Evolutionary conservation across 2,888 invertebrate species (phyloP).

Genomic region (Piscicola geometra): DNA sequence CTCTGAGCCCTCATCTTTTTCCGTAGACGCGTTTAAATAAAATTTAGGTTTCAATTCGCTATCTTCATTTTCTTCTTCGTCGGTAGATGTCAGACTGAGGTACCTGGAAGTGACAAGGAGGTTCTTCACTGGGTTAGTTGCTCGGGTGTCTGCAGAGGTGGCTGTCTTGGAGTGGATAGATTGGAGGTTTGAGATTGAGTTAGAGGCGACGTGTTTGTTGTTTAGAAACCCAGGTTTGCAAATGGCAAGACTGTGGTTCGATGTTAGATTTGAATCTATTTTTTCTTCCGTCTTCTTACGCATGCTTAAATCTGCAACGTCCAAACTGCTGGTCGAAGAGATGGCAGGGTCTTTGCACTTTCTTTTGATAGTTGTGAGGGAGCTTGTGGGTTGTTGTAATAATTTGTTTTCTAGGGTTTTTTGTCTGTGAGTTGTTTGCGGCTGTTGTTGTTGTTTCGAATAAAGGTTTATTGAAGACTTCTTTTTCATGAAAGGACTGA

Average conservation of each 20-base stretch:
- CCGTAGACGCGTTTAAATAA: not conserved
- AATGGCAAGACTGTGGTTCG: not conserved
- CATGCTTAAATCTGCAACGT: constrained; percentile 2
- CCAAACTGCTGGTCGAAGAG: not conserved
- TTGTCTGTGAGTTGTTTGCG: no score
- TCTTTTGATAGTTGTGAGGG: no score
- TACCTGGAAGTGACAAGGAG: not conserved
- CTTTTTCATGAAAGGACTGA: not conserved
- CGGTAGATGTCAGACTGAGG: not conserved
- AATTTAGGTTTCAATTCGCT: not conserved
- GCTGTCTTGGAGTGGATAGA: not conserved
- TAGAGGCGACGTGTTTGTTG: not conserved
- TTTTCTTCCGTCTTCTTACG: not conserved
- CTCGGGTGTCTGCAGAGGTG: not conserved
- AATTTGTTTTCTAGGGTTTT: not conserved
- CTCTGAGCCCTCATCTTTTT: not conserved
- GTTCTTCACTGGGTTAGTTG: not conserved
- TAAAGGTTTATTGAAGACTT: no score
- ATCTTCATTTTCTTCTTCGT: constrained; percentile 5
- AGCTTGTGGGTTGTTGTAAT: no score
- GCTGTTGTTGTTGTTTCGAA: no score
- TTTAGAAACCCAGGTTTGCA: not conserved
- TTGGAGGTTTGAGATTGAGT: not conserved
- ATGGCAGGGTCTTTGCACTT: not conserved
- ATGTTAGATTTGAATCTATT: not conserved